Evolutionary conservation across 1,140 invertebrate species (phyloP).

Genomic region (Caenorhabditis brenneri): DNA sequence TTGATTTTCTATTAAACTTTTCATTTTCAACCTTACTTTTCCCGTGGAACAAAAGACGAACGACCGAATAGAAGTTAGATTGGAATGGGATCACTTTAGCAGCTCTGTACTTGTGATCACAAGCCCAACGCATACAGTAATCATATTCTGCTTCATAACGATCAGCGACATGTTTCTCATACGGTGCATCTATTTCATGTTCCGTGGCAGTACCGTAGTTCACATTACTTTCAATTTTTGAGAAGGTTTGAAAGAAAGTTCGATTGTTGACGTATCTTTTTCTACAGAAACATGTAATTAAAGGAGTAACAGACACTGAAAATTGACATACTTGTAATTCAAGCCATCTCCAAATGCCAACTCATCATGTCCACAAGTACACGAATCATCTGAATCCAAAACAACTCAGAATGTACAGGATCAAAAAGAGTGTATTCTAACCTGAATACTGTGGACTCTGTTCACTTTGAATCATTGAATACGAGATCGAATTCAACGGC

Average conservation of each 20-base stretch:
- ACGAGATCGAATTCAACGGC: slow-evolving; percentile 12
- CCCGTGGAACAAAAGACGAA: not conserved
- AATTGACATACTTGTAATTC: not conserved
- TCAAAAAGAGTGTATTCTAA: not conserved
- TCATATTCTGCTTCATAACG: slow-evolving; percentile 26
- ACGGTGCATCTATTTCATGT: slow-evolving; percentile 12
- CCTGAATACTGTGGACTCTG: not conserved
- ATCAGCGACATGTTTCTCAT: slow-evolving; percentile 12
- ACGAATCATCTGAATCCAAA: not conserved
- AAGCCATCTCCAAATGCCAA: slow-evolving; percentile 3
- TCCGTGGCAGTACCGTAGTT: slow-evolving; percentile 19
- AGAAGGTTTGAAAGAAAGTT: not conserved
- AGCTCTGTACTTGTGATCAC: not conserved
- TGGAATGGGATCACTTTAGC: slow-evolving; percentile 17
- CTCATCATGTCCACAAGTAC: not conserved
- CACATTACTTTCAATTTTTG: not conserved
- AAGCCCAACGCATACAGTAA: slow-evolving; percentile 19
- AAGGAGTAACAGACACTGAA: not conserved
- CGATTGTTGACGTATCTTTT: not conserved
- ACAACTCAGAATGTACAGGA: not conserved
- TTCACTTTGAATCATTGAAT: slow-evolving; percentile 3
- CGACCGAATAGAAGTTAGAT: slow-evolving; percentile 22
- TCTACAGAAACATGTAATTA: not conserved
- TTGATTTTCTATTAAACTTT: too few species aligned
- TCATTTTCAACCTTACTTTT: not conserved